A percentile compares a stretch with the other conserved stretches of the same genome.
Conservation (phyloP, 2,888 invertebrate genomes). For the Diaperis boleti region DNA sequence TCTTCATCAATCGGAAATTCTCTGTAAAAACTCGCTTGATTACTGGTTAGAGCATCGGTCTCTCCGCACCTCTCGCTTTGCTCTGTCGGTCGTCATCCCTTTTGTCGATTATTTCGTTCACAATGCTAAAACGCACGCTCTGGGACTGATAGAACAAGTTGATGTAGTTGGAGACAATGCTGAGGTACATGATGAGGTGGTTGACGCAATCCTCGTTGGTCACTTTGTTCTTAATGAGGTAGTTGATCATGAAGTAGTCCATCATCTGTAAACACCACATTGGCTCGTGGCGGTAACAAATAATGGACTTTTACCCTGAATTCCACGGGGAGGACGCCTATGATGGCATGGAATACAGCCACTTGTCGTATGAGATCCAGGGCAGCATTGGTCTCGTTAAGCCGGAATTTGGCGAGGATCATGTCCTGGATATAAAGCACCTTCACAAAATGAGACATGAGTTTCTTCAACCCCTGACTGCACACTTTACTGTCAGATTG, state of each 20-base stretch:
- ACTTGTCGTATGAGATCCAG: constrained; percentile 15
- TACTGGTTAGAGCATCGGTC: too few relatives aligned
- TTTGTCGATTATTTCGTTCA: not conserved
- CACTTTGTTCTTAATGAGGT: constrained; percentile 12
- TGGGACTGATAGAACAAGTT: constrained; percentile 1
- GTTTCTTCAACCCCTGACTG: not conserved
- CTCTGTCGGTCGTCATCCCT: constrained; percentile 7
- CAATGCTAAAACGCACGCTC: constrained; percentile 4
- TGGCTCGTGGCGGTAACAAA: too few relatives aligned
- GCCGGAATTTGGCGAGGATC: constrained; percentile 4
- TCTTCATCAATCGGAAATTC: constrained; percentile 19
- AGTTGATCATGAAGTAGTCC: constrained; percentile 15
- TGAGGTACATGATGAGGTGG: constrained; percentile 1
- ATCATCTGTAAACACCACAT: constrained; percentile 1
- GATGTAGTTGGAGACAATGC: constrained; percentile 13
- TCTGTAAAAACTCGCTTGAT: too few relatives aligned
- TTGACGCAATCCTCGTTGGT: constrained; percentile 12
- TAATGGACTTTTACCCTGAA: constrained; percentile 6
- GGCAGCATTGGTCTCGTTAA: not conserved
- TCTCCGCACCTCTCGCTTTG: constrained; percentile 15
- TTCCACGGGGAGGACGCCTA: not conserved
- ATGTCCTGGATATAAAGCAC: constrained; percentile 11
- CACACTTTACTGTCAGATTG: not conserved
- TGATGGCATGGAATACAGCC: constrained; percentile 12
- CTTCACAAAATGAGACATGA: constrained; percentile 8